A percentile compares a stretch with the other conserved stretches of the same genome.
phyloP scores from a whole-genome alignment of 1,140 invertebrate genomes.

The Neoseiulus cucumeris region DNA sequence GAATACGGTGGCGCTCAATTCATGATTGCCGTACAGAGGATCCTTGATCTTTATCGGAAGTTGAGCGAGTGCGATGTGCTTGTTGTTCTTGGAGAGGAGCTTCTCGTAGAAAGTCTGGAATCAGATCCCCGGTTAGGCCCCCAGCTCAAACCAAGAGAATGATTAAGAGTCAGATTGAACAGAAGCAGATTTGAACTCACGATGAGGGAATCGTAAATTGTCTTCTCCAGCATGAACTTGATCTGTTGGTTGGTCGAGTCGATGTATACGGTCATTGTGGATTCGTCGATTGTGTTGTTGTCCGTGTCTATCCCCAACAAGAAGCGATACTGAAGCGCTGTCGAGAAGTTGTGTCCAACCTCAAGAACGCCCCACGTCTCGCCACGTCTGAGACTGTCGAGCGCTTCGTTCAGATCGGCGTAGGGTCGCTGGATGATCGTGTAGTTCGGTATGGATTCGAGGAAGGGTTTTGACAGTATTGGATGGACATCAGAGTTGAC shows the following conservation, averaged over 20 bases:
- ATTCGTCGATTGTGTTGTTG: conserved; percentile 53
- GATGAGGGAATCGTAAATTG: conserved; percentile 11
- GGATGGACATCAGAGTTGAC: conserved; percentile 51
- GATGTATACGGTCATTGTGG: conserved; percentile 57
- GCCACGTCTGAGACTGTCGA: conserved; percentile 45
- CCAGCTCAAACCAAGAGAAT: too few relatives aligned
- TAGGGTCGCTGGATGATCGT: conserved; percentile 41
- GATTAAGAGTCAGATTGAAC: too few relatives aligned
- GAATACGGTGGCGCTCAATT: conserved; percentile 79
- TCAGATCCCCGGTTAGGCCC: too few relatives aligned
- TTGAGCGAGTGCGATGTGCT: conserved; percentile 7
- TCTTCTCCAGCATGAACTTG: conserved; percentile 16
- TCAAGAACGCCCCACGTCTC: conserved; percentile 63
- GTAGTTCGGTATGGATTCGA: neutral
- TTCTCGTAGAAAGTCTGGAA: too few relatives aligned
- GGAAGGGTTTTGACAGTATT: conserved; percentile 17
- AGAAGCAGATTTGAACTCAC: too few relatives aligned
- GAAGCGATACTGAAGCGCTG: conserved; percentile 44
- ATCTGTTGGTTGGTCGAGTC: conserved; percentile 48
- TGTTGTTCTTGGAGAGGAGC: too few relatives aligned
- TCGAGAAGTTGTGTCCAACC: conserved; percentile 66
- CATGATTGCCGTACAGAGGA: conserved; percentile 64
- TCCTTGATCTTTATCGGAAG: conserved; percentile 40
- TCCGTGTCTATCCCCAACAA: conserved; percentile 43
- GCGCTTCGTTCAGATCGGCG: conserved; percentile 38